Evolutionary conservation across 2,888 invertebrate genomes (phyloP).

Genomic region (Ariolimax columbianus): DNA sequence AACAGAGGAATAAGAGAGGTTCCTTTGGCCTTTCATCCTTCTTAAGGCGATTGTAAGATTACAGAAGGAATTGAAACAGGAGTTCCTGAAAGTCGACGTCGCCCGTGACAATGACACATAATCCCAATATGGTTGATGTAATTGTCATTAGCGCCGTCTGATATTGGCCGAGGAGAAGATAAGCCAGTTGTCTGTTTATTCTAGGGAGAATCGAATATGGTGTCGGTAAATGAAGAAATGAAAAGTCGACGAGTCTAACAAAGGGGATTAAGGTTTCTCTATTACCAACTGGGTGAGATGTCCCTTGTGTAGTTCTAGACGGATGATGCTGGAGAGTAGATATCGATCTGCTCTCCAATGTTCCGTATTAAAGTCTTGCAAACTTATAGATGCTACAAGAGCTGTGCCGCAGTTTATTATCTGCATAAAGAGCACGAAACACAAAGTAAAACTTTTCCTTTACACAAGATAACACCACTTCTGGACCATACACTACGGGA

Average conservation of each 20-base stretch:
- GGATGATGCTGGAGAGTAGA: background rate
- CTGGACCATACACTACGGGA: too few relatives aligned
- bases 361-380: background rate
- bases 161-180: conserved; percentile 13
- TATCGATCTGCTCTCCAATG: conserved; percentile 15
- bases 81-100: conserved; percentile 7
- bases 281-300: conserved; percentile 32
- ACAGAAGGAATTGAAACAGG: conserved; percentile 19
- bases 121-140: conserved; percentile 42
- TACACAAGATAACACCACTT: too few relatives aligned
- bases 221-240: conserved; percentile 38
- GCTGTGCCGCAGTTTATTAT: too few relatives aligned
- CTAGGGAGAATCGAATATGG: conserved; percentile 44
- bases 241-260: conserved; percentile 38
- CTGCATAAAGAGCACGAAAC: too few relatives aligned
- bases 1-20: background rate
- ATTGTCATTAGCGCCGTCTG: conserved; percentile 44
- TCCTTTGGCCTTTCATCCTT: conserved; percentile 3
- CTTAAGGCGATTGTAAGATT: conserved; percentile 39
- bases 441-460: too few relatives aligned
- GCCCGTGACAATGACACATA: conserved; percentile 40
- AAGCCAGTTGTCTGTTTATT: conserved; percentile 48
- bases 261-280: conserved; percentile 32
- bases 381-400: too few relatives aligned
- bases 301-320: background rate